Conservation (phyloP, 2,113 vertebrate species). For the Manacus vitellinus region DNA sequence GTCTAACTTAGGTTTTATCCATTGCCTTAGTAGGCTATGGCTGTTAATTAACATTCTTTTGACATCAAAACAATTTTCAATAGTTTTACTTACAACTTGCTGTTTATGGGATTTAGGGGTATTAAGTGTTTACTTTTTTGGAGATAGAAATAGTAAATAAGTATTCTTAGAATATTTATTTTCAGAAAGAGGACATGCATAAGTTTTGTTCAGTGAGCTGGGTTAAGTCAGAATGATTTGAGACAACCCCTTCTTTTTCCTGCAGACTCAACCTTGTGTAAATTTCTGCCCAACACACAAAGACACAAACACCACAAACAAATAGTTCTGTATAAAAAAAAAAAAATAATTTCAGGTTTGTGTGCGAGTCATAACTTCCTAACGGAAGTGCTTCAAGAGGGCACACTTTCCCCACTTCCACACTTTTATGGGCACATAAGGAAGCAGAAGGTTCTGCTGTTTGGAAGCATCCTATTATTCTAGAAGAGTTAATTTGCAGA, state of each 20-base stretch:
- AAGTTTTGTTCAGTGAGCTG: background rate
- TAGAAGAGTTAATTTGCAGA: background rate
- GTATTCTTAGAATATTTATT: constrained; percentile 25
- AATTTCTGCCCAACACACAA: background rate
- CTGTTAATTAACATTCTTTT: background rate
- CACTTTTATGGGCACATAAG: background rate
- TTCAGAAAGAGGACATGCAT: background rate
- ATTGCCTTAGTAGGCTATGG: background rate
- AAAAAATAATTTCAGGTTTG: background rate
- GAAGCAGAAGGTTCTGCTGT: background rate
- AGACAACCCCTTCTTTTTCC: background rate
- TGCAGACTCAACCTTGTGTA: background rate
- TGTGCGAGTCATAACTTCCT: background rate
- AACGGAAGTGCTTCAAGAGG: background rate
- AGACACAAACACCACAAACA: background rate
- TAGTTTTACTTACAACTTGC: background rate
- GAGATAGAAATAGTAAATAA: background rate
- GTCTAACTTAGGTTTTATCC: background rate
- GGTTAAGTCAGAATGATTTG: background rate
- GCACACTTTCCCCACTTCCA: background rate
- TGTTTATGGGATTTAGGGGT: background rate
- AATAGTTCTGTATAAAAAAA: background rate
- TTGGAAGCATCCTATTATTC: background rate
- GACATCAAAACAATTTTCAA: background rate
- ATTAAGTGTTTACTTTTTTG: background rate